These are phyloP conservation scores for Ctenopoma multispine DNA, from an alignment of 2,797 vertebrate genomes.

Conservation along the genomic window DNA sequence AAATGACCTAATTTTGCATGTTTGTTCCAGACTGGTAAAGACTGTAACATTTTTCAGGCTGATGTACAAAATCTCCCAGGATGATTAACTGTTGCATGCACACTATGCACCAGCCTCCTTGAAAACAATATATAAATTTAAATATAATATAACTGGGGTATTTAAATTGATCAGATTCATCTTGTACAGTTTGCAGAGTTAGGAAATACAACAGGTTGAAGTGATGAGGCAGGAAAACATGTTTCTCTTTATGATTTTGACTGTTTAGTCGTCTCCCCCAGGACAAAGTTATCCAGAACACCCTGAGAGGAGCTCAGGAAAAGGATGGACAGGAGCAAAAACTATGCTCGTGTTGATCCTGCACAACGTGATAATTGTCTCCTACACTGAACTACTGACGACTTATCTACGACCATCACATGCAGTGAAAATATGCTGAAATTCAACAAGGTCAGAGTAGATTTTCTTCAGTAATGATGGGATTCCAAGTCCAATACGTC, in stretches of 20 bases:
- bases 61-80: neutral
- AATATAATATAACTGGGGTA: neutral
- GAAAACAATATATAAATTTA: slow-evolving; percentile 1
- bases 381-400: no score
- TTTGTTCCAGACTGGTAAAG: neutral
- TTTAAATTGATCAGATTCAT: neutral
- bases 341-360: no score
- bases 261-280: neutral
- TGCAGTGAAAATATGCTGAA: no score
- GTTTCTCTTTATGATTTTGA: neutral
- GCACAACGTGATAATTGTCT: neutral
- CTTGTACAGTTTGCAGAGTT: neutral
- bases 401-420: no score
- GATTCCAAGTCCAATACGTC: no score
- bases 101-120: neutral
- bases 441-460: no score
- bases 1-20: neutral
- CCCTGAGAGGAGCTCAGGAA: no score
- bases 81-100: no score
- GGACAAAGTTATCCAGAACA: neutral
- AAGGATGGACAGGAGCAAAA: neutral
- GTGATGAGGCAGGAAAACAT: neutral
- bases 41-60: neutral
- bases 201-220: neutral
- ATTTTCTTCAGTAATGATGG: no score